A percentile compares a stretch with the other conserved stretches of the same genome.
phyloP scores from a whole-genome alignment of 2,113 vertebrate species.

The Dolichallabes microphthalmus region DNA sequence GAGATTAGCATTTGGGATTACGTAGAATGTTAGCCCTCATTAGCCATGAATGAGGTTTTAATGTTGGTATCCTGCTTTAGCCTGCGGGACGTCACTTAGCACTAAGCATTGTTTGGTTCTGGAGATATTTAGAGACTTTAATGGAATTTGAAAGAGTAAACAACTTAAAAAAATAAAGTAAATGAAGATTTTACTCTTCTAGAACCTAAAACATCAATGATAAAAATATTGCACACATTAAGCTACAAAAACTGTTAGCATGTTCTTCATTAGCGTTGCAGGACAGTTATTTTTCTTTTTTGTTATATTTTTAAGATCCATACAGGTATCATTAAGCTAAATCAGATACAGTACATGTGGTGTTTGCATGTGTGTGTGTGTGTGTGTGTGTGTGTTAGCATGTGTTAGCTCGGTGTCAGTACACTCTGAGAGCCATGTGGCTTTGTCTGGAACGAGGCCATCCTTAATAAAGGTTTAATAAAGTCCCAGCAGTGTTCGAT shows the following conservation, averaged over 20 bases:
- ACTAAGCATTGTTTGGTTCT: background rate
- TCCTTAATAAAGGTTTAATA: constrained; percentile 12
- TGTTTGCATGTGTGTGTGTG: background rate
- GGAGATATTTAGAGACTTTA: background rate
- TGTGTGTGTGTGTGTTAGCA: background rate
- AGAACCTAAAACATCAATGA: background rate
- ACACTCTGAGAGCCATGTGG: background rate
- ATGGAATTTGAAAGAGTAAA: background rate
- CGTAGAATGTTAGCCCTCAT: background rate
- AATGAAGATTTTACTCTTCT: background rate
- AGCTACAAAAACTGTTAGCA: background rate
- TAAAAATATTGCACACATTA: background rate
- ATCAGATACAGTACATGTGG: background rate
- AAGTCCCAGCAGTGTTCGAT: background rate
- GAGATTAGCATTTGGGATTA: background rate
- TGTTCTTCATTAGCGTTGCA: background rate
- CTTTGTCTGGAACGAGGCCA: background rate
- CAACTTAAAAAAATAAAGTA: background rate
- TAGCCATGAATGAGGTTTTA: background rate
- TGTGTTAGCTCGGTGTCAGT: background rate
- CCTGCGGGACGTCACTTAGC: background rate
- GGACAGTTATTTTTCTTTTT: background rate
- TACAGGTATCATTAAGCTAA: background rate
- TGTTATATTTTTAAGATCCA: background rate
- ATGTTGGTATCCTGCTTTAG: background rate